Conservation (phyloP, 1,140 invertebrate genomes). For the Brachionus rubens region DNA sequence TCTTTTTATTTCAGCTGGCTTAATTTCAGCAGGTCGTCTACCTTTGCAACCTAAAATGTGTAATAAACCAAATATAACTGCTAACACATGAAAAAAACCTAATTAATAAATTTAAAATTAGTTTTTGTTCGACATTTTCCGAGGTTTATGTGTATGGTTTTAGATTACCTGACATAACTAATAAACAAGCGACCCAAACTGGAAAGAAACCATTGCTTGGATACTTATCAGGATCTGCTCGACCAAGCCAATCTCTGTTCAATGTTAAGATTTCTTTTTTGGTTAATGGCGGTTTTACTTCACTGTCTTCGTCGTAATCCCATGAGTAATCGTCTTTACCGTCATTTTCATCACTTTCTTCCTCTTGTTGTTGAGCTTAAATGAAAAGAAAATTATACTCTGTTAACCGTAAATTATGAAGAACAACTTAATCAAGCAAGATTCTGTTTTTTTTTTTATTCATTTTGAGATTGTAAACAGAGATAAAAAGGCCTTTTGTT, state of each 20-base stretch:
- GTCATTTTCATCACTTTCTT: background rate
- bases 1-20: background rate
- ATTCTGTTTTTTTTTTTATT: too few species aligned
- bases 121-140: background rate
- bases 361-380: background rate
- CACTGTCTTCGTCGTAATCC: constrained; percentile 8
- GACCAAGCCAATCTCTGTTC: background rate
- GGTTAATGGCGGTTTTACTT: background rate
- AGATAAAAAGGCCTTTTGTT: too few species aligned
- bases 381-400: background rate
- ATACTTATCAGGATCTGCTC: constrained; percentile 16
- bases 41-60: constrained; percentile 20
- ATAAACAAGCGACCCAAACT: background rate
- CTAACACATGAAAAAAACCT: constrained; percentile 21
- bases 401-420: background rate
- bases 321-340: constrained; percentile 1
- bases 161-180: constrained; percentile 13
- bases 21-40: background rate
- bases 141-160: background rate
- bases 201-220: constrained; percentile 32
- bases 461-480: too few species aligned
- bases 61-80: background rate
- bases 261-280: constrained; percentile 18
- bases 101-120: background rate
- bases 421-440: too few species aligned